Evolutionary conservation across 2,888 invertebrate genomes (phyloP).

Genomic region (Lithophane socia): DNA sequence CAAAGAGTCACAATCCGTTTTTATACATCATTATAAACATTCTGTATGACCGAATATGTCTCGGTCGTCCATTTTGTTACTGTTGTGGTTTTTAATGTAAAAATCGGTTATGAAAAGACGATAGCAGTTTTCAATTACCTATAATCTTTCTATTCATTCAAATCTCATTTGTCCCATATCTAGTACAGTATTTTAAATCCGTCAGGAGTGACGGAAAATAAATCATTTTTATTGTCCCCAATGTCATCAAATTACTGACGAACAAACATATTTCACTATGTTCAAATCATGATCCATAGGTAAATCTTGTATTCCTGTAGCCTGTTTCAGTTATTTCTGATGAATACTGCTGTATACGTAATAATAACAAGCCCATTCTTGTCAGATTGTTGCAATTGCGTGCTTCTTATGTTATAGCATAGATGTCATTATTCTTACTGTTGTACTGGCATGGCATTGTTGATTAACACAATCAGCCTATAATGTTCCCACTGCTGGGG

Average conservation of each 20-base stretch:
- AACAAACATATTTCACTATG: neutral
- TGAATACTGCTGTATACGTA: neutral
- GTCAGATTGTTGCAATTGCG: neutral
- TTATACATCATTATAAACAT: slow-evolving; percentile 29
- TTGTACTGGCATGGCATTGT: neutral
- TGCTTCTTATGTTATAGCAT: slow-evolving; percentile 1
- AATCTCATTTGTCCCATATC: no score
- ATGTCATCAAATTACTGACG: neutral
- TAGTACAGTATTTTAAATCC: neutral
- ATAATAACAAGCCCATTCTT: neutral
- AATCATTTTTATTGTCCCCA: neutral
- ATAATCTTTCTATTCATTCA: neutral
- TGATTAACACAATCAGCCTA: neutral
- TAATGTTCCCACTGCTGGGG: no score
- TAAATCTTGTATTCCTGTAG: neutral
- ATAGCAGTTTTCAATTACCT: neutral
- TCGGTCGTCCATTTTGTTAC: neutral
- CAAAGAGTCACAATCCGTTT: slow-evolving; percentile 45
- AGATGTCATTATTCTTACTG: slow-evolving; percentile 33
- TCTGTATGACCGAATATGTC: slow-evolving; percentile 39
- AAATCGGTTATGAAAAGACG: neutral
- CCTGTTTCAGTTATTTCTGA: neutral
- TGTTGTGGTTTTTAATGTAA: neutral
- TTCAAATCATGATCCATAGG: neutral
- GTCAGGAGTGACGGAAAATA: neutral